Evolutionary conservation across 2,113 vertebrate species (phyloP).

Genomic region (Hepsetus odoe): DNA sequence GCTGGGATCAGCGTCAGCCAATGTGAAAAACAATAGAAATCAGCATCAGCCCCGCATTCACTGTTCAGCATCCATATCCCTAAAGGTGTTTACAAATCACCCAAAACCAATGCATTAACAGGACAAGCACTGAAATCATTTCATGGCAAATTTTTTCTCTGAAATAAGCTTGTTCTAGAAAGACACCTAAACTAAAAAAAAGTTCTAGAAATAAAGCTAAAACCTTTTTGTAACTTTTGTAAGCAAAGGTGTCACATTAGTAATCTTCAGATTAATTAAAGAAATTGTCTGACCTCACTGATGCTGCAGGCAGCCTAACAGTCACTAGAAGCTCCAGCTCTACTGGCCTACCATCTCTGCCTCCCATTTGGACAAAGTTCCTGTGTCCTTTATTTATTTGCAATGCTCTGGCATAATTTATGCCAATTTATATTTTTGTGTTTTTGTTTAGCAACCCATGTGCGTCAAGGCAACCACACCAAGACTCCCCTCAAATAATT

Average conservation of each 20-base stretch:
- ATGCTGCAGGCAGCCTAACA: not conserved
- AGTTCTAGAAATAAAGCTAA: too few relatives aligned
- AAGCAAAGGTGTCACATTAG: not conserved
- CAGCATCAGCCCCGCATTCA: too few relatives aligned
- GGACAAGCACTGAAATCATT: too few relatives aligned
- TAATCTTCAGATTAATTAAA: not conserved
- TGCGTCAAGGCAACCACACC: slow-evolving; percentile 24
- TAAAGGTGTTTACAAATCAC: too few relatives aligned
- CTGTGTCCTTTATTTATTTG: slow-evolving; percentile 3
- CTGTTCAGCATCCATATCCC: too few relatives aligned
- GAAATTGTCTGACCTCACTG: not conserved
- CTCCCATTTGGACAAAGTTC: not conserved
- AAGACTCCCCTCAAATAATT: slow-evolving; percentile 34
- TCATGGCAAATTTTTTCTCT: too few relatives aligned
- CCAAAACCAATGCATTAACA: too few relatives aligned
- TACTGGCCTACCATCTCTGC: too few relatives aligned
- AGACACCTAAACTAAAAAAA: too few relatives aligned
- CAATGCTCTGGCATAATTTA: not conserved
- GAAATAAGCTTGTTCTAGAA: too few relatives aligned
- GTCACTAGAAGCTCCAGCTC: not conserved
- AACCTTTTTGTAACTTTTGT: not conserved
- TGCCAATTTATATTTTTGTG: not conserved
- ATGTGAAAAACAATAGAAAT: too few relatives aligned
- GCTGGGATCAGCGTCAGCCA: too few relatives aligned
- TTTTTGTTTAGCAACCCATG: slow-evolving; percentile 1